These are phyloP conservation scores for Calidris pygmaea DNA, from an alignment of 2,113 vertebrate genomes.

Conservation along the genomic window DNA sequence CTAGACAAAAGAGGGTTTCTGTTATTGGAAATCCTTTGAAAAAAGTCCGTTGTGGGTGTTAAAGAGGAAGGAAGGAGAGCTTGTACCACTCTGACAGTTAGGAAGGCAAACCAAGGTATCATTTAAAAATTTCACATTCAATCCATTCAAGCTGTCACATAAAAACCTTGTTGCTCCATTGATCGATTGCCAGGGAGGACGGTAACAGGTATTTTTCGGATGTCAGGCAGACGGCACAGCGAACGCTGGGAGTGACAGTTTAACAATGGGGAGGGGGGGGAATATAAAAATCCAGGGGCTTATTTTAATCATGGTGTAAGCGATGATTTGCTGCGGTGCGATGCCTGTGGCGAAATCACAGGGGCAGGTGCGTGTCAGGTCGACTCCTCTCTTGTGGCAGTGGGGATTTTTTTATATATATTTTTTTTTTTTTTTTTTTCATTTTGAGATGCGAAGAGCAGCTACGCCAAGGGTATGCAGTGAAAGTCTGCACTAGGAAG, in stretches of 20 bases:
- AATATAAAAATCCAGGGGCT: not conserved
- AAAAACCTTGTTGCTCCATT: not conserved
- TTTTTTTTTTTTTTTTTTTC: not conserved
- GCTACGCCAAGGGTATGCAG: not conserved
- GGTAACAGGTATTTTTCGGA: not conserved
- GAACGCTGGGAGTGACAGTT: constrained; percentile 4
- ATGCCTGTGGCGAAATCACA: not conserved
- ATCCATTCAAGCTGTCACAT: not conserved
- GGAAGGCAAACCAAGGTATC: not conserved
- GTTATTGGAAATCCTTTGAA: constrained; percentile 19
- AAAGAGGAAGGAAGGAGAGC: constrained; percentile 24
- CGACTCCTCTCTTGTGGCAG: not conserved
- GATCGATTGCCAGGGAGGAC: not conserved
- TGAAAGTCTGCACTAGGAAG: not conserved
- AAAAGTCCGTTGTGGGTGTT: not conserved
- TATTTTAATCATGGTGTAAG: not conserved
- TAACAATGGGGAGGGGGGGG: not conserved
- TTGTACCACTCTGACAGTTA: not conserved
- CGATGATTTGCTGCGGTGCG: not conserved
- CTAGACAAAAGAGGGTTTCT: constrained; percentile 3
- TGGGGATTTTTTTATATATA: not conserved
- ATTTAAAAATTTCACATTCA: not conserved
- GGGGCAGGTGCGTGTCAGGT: not conserved
- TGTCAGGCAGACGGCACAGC: not conserved
- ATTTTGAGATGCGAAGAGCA: not conserved